Evolutionary conservation across 2,113 vertebrate genomes (phyloP), one percentile per base, ranked within the genome.

Genomic region (Polypterus bichir): DNA sequence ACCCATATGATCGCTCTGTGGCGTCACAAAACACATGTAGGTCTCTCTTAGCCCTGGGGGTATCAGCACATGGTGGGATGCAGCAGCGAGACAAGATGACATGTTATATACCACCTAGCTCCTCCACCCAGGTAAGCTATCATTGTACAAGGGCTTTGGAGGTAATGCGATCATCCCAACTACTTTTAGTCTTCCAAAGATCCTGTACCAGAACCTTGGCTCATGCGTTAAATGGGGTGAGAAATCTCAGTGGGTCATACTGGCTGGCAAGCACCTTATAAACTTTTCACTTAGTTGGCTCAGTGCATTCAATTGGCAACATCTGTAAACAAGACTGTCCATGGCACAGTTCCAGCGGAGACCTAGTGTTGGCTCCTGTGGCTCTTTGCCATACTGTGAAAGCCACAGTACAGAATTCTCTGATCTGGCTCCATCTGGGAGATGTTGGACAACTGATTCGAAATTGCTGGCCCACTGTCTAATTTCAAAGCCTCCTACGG

Each of bases 341-440:
- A 5, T 8, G 4, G 52, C 54, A 2, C 53, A 68, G 6, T 68
- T 8, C 60, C 57, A 65, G 1, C 45, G 10, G 7, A 67, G 4
- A 1, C 62, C 64, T 3, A 71, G 61, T 3, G 63, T 57, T 11
- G 11, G 46, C 7, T 73, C 62, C 4, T 64, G 53, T 3, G 49
- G 57, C 9, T 69, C 56, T 1, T 4, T 11, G 1, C 44, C 65
- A 7, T 5, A 3, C 11, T 71, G 58, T 1, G 59, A 61, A 1
- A 71, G 54, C 73, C 70, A 72, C 1, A 70, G 48, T 7, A 67
- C 68, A 56, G 44, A 64, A 54, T 51, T 66, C 27, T 59, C 47
- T 1, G 64, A 69, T 44, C 55, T 59, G 11, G 8, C 9, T 1
- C 64, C 11, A 0, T 59, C 3, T 7, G 64, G 62, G 2, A 73